Evolutionary conservation across 1,140 invertebrate genomes (phyloP).

Genomic region (Drosophila varians): DNA sequence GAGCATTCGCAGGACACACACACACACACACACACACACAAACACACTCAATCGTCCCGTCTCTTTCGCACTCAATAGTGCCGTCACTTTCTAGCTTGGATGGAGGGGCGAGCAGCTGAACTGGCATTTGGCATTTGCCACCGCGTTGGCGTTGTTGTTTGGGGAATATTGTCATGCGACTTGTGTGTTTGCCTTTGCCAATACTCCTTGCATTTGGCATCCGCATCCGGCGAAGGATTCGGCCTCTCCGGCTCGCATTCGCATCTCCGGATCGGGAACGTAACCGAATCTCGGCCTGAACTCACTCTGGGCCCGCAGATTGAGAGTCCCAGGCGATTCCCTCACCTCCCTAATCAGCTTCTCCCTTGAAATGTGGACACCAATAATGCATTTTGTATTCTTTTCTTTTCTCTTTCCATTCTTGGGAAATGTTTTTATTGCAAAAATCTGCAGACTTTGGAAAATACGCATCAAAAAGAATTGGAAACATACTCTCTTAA

Average conservation of each 20-base stretch:
- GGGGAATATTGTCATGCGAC: conserved; percentile 2
- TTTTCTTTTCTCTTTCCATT: no score
- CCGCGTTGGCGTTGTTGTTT: conserved; percentile 39
- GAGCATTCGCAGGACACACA: conserved; percentile 49
- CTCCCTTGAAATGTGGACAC: no score
- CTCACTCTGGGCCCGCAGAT: not conserved
- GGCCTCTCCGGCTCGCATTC: not conserved
- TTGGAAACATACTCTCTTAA: no score
- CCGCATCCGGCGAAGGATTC: not conserved
- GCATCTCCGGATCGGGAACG: not conserved
- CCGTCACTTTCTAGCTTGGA: not conserved
- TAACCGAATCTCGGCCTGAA: not conserved
- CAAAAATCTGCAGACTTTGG: no score
- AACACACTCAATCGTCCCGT: not conserved
- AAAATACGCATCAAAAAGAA: no score
- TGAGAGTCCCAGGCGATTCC: not conserved
- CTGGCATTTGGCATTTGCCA: conserved; percentile 47
- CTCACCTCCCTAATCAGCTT: not conserved
- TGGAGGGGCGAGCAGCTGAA: conserved; percentile 14
- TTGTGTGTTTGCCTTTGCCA: conserved; percentile 2
- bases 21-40: not conserved
- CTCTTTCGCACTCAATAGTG: conserved; percentile 7
- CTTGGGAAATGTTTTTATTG: no score
- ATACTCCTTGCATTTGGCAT: not conserved
- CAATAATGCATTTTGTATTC: no score